A percentile compares a stretch with the other conserved stretches of the same genome.
These are phyloP conservation scores for Galaxea fascicularis DNA, from an alignment of 92 coral and sea anemone species.

Conservation along the genomic window DNA sequence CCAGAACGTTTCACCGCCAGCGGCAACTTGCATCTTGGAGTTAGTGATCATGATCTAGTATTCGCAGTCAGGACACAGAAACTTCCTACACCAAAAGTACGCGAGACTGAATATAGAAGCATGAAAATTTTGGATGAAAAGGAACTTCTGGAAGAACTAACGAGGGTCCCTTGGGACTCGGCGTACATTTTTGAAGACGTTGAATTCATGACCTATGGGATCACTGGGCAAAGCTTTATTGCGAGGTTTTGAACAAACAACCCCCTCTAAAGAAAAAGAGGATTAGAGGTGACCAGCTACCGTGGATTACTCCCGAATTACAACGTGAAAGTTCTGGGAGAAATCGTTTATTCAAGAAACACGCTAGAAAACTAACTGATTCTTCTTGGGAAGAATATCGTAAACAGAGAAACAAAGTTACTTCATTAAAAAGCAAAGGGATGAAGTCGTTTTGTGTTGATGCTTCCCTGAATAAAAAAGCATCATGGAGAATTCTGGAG, in stretches of 20 bases:
- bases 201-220: constrained; percentile 66
- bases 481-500: no score
- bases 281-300: no score
- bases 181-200: constrained; percentile 53
- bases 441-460: no score
- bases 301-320: no score
- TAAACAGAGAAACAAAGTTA: constrained; percentile 59
- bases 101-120: constrained; percentile 53
- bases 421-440: constrained; percentile 54
- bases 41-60: constrained; percentile 71
- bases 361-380: no score
- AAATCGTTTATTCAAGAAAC: constrained; percentile 51
- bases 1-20: constrained; percentile 60
- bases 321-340: constrained; percentile 19
- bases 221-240: constrained; percentile 58
- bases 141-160: constrained; percentile 37
- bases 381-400: no score
- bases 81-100: no score
- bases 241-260: constrained; percentile 66
- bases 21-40: constrained; percentile 67
- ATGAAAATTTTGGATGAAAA: constrained; percentile 23
- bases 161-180: constrained; percentile 60
- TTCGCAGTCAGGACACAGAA: constrained; percentile 60
- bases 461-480: no score
- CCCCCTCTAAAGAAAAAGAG: constrained; percentile 57